Conservation (phyloP, 2,113 vertebrate species). For the Bettongia penicillata region DNA sequence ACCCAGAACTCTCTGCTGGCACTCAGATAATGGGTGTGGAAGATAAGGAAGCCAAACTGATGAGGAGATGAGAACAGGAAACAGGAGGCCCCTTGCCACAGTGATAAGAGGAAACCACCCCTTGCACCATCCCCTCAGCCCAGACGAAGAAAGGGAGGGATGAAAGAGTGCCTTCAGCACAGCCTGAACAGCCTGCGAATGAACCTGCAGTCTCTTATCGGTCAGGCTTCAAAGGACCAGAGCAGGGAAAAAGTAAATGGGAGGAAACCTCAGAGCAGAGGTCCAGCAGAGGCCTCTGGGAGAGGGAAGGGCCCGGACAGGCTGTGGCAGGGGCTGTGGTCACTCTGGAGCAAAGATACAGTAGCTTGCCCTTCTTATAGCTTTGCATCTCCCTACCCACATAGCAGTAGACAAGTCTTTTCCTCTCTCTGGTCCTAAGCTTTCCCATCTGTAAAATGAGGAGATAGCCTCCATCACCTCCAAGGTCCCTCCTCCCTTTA, state of each 20-base stretch:
- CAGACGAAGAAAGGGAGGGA: slow-evolving; percentile 64
- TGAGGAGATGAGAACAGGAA: slow-evolving; percentile 85
- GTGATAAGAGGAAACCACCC: slow-evolving; percentile 74
- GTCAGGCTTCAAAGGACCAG: slow-evolving; percentile 2
- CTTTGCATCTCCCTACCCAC: neutral
- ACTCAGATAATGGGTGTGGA: slow-evolving; percentile 62
- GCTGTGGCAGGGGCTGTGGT: neutral
- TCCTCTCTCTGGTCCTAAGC: neutral
- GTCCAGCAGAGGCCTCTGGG: neutral
- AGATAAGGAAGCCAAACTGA: slow-evolving; percentile 75
- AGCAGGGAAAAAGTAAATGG: slow-evolving; percentile 29
- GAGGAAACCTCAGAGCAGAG: neutral
- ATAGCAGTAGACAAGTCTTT: neutral
- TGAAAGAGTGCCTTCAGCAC: slow-evolving; percentile 46
- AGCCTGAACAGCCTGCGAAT: slow-evolving; percentile 58
- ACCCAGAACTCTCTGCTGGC: slow-evolving; percentile 53
- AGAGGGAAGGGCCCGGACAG: neutral
- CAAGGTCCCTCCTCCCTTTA: neutral
- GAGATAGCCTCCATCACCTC: neutral
- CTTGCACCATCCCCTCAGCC: slow-evolving; percentile 38
- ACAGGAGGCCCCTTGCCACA: slow-evolving; percentile 71
- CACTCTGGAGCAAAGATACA: neutral
- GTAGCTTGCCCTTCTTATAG: neutral
- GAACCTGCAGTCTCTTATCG: slow-evolving; percentile 36
- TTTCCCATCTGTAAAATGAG: neutral